Evolutionary conservation across 2,113 vertebrate genomes (phyloP), one percentile per base, ranked within the genome.

Genomic region (Cinclus mexicanus): DNA sequence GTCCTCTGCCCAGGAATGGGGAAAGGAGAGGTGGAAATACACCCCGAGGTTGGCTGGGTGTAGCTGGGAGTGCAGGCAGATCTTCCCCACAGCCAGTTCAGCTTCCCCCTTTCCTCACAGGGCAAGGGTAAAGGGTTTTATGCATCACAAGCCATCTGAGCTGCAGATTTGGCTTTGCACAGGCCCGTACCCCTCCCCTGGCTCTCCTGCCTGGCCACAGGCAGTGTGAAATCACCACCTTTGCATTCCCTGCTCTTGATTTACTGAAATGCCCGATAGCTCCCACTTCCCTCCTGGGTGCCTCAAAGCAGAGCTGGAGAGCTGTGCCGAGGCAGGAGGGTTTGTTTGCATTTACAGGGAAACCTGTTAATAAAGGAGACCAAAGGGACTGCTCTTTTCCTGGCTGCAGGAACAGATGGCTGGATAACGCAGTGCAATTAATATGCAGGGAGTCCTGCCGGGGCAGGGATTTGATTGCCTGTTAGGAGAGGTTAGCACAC

Each of bases 361-460:
- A 94, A 96, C 94, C 87, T 94, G 94, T 83, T 94, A 91, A 90
- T 95, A 83, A 93, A 78, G 93, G 93, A 85, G 92, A 60, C 71
- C 85, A 18, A 64, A 77, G 95, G 92, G 90, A 93, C 71, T 94
- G 92, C 93, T 97, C 96, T 93, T 95, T 97, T 63, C 75, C 93
- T 56, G 94, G 87, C 91, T 79, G 69, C 0, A 0, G 80, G 90
- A 96, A 80, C 94, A 96, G 96, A 96, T 97, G 95, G 96, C 88
- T 80, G 91, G 84, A 49, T 88, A 83, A 91, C 21, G 1, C 90
- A 4, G 87, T 5, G 24, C 79, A 14, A 88, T 96, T 94, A 96
- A 76, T 90, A 83, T 87, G 90, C 92, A 88, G 94, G 59, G 91
- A 70, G 50, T 52, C 87, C 93, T 91, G 87, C 87, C 2, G 77